Evolutionary conservation across 2,113 vertebrate species (phyloP), one percentile per base, ranked within the genome.

Genomic region (Hippolais icterina): DNA sequence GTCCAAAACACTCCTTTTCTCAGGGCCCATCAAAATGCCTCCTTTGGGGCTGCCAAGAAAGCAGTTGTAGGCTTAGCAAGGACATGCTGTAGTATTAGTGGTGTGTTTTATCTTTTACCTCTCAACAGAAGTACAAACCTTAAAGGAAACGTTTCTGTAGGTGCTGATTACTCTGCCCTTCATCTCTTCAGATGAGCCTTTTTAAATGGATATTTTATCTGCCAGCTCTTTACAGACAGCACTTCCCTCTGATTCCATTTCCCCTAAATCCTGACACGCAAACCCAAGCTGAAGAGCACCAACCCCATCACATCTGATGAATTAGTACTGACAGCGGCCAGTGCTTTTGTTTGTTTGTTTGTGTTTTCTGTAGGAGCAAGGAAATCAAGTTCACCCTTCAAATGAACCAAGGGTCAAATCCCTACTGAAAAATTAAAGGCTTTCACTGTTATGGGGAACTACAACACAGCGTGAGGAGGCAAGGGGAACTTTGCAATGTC

Each of bases 1-100:
- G 37, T 15, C 29, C 47, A 54, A 60, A 83, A 13, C 2, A 5
- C 39, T 8, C 0, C 0, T 27, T 28, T 92, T 29, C 42, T 61
- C 37, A 59, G 37, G 31, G 33, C n/a, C 41, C 44, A 56, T 37
- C 31, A 83, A 63, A 61, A 87, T 6, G 3, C 23, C 68, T 78
- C 39, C 52, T 41, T 10, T 3, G 10, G 18, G 47, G 23, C 42
- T 50, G 24, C 54, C 79, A 92, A 39, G 39, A 47, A 86, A 59
- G 39, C 33, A 86, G 33, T 0, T 31, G 23, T 2, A 71, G 63
- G 22, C 20, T 83, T 80, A 86, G 41, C 4, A 9, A 57, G 39
- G 39, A 83, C 33, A 70, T 6, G 24, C 37, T 60, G 88, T 31
- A 68, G 72, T 16, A 39, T 53, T 23, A 70, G 28, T 1, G 1